Base-by-base conservation (phyloP, 2,113 vertebrate species). In the Megalops atlanticus region DNA sequence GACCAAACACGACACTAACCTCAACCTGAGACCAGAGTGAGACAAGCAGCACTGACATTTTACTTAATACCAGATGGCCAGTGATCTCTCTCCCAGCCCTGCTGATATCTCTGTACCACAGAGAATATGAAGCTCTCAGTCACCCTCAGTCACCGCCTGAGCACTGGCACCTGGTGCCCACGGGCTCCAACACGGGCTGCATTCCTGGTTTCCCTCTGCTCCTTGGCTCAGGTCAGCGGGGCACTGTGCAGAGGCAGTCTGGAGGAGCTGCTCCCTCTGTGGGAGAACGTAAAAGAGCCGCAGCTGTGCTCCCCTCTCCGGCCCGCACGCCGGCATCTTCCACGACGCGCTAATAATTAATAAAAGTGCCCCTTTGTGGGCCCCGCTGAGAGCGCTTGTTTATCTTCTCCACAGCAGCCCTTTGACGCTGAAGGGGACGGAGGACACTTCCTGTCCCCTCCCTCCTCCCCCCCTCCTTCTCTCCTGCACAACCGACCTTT, bases 321-420 rank as follows among this genome's bases (percentile, higher is more conserved):
- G 45, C 33, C 31, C 43, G n/a, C 43, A 70, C 27, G 47, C 39
- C 0, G n/a, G 18, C 27, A 75, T 49, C 80, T 35, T 75, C 49
- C 27, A 64, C 52, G 39, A 39, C 80, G 36, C 33, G 21, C 73
- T 80, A 45, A 79, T 83, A 84, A 79, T 84, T 82, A 80, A 84
- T 80, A 87, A 87, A 86, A 58, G 35, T 10, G 2, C 24, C 45
- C 74, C 76, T 82, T 78, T 78, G 76, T 82, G 33, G 21, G 43
- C 16, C 70, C 68, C 47, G 72, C 76, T 27, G 47, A 74, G 76
- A n/a, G 49, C 36, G 38, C 74, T 84, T 89, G 88, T 91, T 92
- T 91, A 84, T 87, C 85, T 75, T 86, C 84, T 86, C 84, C 85
- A 90, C 87, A 88, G 82, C 85, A 72, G 86, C 72, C 84, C 89